These are phyloP conservation scores for Holothuria scabra DNA, from an alignment of 53 echinoderm and acorn worm genomes.

Conservation along the genomic window DNA sequence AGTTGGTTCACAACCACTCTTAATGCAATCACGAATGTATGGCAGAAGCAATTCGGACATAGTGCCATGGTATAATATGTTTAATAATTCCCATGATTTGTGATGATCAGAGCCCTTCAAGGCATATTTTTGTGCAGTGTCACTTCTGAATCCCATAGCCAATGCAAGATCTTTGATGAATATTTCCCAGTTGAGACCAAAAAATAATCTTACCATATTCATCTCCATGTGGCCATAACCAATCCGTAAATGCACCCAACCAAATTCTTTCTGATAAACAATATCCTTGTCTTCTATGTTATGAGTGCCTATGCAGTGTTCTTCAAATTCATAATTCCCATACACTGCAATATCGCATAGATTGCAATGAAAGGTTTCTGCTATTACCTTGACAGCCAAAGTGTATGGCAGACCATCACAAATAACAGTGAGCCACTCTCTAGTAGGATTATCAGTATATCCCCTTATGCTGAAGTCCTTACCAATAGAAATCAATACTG, in stretches of 20 bases:
- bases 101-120: no score
- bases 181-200: background rate
- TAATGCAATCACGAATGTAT: no score
- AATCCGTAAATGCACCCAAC: slow-evolving; percentile 36
- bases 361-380: slow-evolving; percentile 50
- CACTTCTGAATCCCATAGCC: background rate
- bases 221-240: slow-evolving; percentile 58
- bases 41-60: no score
- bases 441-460: background rate
- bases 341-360: slow-evolving; percentile 13
- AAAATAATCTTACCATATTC: slow-evolving; percentile 48
- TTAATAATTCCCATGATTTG: no score
- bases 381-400: slow-evolving; percentile 28
- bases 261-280: slow-evolving; percentile 67
- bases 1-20: no score
- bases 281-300: no score
- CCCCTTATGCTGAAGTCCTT: background rate
- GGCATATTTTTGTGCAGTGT: slow-evolving; percentile 2
- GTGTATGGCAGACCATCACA: slow-evolving; percentile 62
- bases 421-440: no score
- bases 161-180: slow-evolving; percentile 2
- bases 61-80: no score
- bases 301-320: slow-evolving; percentile 1
- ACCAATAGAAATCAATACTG: slow-evolving; percentile 9
- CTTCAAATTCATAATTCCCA: background rate